Conservation (phyloP, 2,888 invertebrate genomes). For the Elaeidobius kamerunicus region DNA sequence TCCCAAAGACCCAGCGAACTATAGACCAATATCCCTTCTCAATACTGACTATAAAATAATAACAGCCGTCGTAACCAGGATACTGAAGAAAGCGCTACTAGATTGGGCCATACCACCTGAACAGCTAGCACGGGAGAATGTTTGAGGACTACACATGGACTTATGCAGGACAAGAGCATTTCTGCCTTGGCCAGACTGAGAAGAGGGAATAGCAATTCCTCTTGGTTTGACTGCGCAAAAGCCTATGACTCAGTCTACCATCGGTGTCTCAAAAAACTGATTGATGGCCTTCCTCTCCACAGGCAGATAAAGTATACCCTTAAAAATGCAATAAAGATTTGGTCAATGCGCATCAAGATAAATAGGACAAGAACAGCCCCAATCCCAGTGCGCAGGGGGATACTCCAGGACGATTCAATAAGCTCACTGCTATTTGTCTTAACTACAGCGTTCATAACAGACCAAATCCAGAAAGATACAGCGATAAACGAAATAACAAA, state of each 20-base stretch:
- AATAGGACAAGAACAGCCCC: neutral
- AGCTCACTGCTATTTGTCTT: slow-evolving; percentile 28
- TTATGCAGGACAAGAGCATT: slow-evolving; percentile 32
- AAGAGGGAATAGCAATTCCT: slow-evolving; percentile 23
- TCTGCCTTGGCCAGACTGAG: slow-evolving; percentile 24
- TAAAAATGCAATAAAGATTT: slow-evolving; percentile 7
- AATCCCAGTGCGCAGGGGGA: slow-evolving; percentile 8
- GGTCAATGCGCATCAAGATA: slow-evolving; percentile 1
- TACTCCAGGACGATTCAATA: slow-evolving; percentile 28
- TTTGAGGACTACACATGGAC: no score
- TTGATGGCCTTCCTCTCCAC: slow-evolving; percentile 22
- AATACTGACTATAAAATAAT: slow-evolving; percentile 37
- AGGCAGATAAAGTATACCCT: neutral
- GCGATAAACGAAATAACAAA: slow-evolving; percentile 2
- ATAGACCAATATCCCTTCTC: slow-evolving; percentile 36
- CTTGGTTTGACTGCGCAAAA: slow-evolving; percentile 31
- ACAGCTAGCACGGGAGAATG: slow-evolving; percentile 29
- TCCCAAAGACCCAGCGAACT: slow-evolving; percentile 33
- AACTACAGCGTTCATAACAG: slow-evolving; percentile 22
- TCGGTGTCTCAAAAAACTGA: slow-evolving; percentile 18
- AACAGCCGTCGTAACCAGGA: slow-evolving; percentile 29
- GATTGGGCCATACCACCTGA: slow-evolving; percentile 28
- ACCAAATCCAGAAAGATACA: slow-evolving; percentile 6
- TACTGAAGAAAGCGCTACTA: slow-evolving; percentile 17
- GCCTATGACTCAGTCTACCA: slow-evolving; percentile 28